Evolutionary conservation across 2,113 vertebrate species (phyloP).

Genomic region (Saimiri boliviensis): DNA sequence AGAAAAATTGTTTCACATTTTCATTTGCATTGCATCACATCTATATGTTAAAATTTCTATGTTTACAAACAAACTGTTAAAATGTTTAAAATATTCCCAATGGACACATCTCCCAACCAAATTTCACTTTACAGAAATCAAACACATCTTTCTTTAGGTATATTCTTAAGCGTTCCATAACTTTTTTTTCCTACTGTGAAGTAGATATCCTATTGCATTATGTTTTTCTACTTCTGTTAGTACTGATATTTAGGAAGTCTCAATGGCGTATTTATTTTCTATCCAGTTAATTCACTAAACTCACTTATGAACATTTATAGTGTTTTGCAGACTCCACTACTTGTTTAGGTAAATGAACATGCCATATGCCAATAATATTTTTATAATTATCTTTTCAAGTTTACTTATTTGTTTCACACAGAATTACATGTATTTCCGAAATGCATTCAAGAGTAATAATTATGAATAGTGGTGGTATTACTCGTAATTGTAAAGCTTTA

Average conservation of each 20-base stretch:
- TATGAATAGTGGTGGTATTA: not conserved
- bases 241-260: not conserved
- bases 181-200: not conserved
- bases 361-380: not conserved
- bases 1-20: not conserved
- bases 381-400: not conserved
- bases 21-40: not conserved
- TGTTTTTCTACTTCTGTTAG: not conserved
- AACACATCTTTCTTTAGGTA: not conserved
- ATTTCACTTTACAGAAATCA: not conserved
- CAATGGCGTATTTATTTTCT: not conserved
- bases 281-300: not conserved
- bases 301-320: not conserved
- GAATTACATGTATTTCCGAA: not conserved
- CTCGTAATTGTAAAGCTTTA: not conserved
- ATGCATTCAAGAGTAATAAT: not conserved
- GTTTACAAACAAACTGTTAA: not conserved
- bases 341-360: not conserved
- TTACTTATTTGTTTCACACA: not conserved
- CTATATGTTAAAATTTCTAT: not conserved
- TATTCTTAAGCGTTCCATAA: not conserved
- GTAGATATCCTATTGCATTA: not conserved
- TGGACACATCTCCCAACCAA: not conserved
- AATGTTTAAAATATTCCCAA: not conserved
- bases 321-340: not conserved